A percentile compares a stretch with the other conserved stretches of the same genome.
phyloP scores from a whole-genome alignment of 2,888 invertebrate species.

The Ophioninae sp. region DNA sequence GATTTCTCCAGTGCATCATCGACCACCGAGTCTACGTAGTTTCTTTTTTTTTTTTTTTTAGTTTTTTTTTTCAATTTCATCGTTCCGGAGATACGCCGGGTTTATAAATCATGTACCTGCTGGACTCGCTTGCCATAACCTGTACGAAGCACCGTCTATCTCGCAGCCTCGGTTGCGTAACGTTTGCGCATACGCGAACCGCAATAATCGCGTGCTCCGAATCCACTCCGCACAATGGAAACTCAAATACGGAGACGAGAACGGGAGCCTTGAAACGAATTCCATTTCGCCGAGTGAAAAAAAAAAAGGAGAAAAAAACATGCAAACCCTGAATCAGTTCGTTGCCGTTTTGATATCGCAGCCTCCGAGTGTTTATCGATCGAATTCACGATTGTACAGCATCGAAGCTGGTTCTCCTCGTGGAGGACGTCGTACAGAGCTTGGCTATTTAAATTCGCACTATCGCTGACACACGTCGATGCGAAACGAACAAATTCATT shows the following conservation, averaged over 20 bases:
- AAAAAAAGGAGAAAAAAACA: neutral
- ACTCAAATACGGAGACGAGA: neutral
- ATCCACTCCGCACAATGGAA: conserved; percentile 21
- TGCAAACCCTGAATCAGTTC: conserved; percentile 1
- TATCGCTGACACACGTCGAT: neutral
- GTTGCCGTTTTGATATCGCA: neutral
- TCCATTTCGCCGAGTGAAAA: neutral
- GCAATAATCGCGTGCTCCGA: conserved; percentile 10
- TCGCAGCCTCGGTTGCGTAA: conserved; percentile 32
- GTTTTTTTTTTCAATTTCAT: neutral
- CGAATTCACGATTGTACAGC: neutral
- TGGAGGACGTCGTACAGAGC: neutral
- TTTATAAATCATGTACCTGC: conserved; percentile 6
- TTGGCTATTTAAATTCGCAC: neutral
- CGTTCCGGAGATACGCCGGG: neutral
- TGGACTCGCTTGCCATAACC: conserved; percentile 6
- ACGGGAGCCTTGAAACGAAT: neutral
- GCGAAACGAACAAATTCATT: neutral
- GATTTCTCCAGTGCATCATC: conserved; percentile 23
- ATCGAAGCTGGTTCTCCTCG: neutral
- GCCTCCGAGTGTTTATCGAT: neutral
- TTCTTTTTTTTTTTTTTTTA: no score
- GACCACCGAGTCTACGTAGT: conserved; percentile 18
- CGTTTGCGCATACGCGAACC: conserved; percentile 8
- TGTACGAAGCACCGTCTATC: conserved; percentile 6